phyloP scores from a whole-genome alignment of 2,113 vertebrate genomes.

The Cheilinus undulatus region DNA sequence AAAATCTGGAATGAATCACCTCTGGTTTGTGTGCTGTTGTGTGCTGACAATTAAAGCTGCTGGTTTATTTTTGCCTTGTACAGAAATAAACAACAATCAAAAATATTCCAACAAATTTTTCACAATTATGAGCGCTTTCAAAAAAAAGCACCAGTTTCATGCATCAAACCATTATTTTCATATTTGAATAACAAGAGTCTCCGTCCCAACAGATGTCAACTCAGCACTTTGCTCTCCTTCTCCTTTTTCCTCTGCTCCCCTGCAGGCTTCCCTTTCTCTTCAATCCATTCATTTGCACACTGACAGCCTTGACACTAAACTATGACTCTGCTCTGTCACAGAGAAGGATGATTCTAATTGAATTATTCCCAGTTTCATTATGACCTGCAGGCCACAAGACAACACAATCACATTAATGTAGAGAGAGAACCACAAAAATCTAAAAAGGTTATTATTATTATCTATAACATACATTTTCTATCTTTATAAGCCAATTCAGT shows the following conservation, averaged over 20 bases:
- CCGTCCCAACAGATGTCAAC: conserved; percentile 8
- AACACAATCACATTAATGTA: neutral
- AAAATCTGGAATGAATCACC: conserved; percentile 43
- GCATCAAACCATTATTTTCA: conserved; percentile 37
- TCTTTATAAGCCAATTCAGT: neutral
- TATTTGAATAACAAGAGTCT: conserved; percentile 53
- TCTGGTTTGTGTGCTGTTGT: conserved; percentile 21
- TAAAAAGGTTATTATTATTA: neutral
- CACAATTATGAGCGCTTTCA: conserved; percentile 40
- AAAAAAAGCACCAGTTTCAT: neutral
- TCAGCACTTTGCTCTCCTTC: conserved; percentile 43
- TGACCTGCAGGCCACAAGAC: neutral
- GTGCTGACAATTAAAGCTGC: conserved; percentile 16
- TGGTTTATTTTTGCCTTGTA: conserved; percentile 18
- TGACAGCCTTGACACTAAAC: conserved; percentile 20
- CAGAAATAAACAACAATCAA: conserved; percentile 27
- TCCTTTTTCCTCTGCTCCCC: neutral
- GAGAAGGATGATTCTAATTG: neutral
- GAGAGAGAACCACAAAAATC: neutral
- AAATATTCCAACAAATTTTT: conserved; percentile 30
- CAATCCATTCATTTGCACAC: conserved; percentile 5
- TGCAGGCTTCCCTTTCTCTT: conserved; percentile 20
- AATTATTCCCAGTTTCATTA: conserved; percentile 9
- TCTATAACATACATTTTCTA: neutral
- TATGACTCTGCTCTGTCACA: neutral